A percentile compares a stretch with the other conserved stretches of the same genome.
Conservation (phyloP, 2,113 vertebrate genomes). For the Chunga burmeisteri region DNA sequence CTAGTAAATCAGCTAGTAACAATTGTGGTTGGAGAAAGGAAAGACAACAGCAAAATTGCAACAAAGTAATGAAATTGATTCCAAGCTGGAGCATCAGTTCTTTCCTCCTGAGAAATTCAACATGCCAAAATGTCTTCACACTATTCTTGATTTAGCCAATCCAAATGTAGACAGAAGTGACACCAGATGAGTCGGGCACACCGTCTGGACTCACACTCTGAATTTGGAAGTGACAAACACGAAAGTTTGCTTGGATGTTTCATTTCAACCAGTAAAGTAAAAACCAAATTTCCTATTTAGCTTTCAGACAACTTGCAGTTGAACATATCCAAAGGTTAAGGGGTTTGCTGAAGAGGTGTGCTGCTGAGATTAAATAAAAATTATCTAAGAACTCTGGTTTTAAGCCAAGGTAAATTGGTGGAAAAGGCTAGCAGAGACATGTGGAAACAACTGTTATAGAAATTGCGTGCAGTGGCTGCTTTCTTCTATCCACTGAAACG, state of each 20-base stretch:
- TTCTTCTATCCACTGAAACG: background rate
- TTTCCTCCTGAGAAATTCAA: background rate
- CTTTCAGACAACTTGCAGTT: background rate
- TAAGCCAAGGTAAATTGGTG: background rate
- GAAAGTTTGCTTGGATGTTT: constrained; percentile 30
- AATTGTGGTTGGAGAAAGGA: background rate
- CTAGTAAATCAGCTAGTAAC: background rate
- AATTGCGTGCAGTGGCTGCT: background rate
- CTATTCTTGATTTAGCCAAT: constrained; percentile 43
- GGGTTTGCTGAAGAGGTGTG: background rate
- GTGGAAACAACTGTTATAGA: background rate
- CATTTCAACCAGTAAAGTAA: constrained; percentile 6
- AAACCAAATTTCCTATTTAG: background rate
- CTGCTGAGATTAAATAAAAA: background rate
- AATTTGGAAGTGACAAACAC: constrained; percentile 32
- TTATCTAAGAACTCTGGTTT: background rate
- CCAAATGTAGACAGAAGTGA: constrained; percentile 39
- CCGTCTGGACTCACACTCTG: constrained; percentile 15
- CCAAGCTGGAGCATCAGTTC: background rate
- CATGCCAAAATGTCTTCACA: background rate
- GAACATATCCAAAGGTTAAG: background rate
- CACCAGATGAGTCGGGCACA: constrained; percentile 50
- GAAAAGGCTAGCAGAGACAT: background rate
- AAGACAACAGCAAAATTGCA: background rate
- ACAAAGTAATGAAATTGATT: background rate